Evolutionary conservation across 2,888 invertebrate genomes (phyloP), one percentile per base, ranked within the genome.

Genomic region (Sminthurinus aureus): DNA sequence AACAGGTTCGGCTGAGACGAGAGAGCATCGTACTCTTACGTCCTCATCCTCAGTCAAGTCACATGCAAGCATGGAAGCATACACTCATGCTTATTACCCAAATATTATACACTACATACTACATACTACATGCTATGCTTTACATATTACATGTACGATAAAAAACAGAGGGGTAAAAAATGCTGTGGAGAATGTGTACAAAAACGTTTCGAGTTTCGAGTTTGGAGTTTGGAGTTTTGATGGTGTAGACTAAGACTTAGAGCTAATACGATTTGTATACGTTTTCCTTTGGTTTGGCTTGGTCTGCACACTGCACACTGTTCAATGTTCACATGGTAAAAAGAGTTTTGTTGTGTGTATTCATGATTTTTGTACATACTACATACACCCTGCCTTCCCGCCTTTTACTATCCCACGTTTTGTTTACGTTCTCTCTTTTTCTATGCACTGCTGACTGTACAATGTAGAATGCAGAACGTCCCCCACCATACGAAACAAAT

Each of bases 11-110:
- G 76, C 22, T 58, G n/a, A 11, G 50, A 71, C 51, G 71, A 20
- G 80, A 80, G 80, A 71, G 80, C 80, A 80, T 80, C 80, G 80
- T 20, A 69, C 80, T 80, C 71, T n/a, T 24, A 80, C 66, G 26
- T 64, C 66, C 78, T 78, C 78, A 77, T 77, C 77, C 52, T 58
- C 58, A 64, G 58, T 58, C 58, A 58, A 58, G 58, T 58, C 58
- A 15, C 58, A 58, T 58, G 38, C 38, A 38, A 4, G 38, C 38
- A 38, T 4, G 38, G 3, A 38, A 38, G 38, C 38, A 38, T 38
- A 6, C 38, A 38, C 38, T 38, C 38, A 38, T 38, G 3, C 38
- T 38, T 38, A 38, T 38, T 38, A 38, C 38, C 38, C 6, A n/a
- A n/a, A 6, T 38, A 38, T 6, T 38, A 38, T 6, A 38, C 1